Percentiles rank a stretch among this genome's conserved stretches.
Evolutionary conservation across 2,113 vertebrate species (phyloP).

Genomic region (Motacilla tschutschensis): DNA sequence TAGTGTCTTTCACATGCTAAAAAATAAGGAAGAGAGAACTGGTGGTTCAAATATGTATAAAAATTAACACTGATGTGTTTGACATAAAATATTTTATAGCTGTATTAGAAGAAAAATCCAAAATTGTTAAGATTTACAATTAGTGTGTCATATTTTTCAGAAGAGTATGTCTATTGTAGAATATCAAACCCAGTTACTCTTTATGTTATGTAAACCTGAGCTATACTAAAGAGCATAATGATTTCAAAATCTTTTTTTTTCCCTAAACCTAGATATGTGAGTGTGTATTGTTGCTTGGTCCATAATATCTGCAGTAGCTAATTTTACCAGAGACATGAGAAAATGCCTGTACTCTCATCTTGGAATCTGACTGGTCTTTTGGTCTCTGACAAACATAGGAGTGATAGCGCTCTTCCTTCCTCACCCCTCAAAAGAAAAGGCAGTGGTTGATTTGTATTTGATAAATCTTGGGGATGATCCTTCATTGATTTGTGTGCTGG

Average conservation of each 20-base stretch:
- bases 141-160: neutral
- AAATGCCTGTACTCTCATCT: neutral
- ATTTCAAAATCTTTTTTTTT: neutral
- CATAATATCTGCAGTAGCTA: neutral
- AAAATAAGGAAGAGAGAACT: neutral
- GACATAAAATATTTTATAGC: neutral
- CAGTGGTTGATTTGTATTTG: neutral
- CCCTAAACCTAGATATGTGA: neutral
- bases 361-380: neutral
- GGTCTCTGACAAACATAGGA: neutral
- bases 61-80: neutral
- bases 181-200: neutral
- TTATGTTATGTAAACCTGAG: neutral
- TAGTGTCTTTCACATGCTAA: neutral
- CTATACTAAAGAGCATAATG: neutral
- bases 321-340: neutral
- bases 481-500: neutral
- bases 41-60: neutral
- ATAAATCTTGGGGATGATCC: neutral
- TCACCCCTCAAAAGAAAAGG: neutral
- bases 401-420: neutral
- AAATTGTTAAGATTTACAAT: neutral
- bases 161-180: neutral
- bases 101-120: neutral
- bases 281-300: neutral